Evolutionary conservation across 2,888 invertebrate species (phyloP).

Genomic region (Rhagonycha lutea): DNA sequence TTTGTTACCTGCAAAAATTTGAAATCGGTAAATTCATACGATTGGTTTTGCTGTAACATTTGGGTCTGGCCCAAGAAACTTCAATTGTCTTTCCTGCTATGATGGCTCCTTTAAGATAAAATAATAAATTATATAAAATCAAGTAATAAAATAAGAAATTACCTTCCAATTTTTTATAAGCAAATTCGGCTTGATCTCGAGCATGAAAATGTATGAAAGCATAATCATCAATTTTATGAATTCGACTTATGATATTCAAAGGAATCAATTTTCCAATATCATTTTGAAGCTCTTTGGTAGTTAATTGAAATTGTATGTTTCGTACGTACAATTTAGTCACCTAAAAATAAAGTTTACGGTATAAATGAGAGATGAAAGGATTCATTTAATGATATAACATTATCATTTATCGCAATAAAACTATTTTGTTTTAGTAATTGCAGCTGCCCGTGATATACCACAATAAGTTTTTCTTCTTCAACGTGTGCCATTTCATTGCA

Average conservation of each 20-base stretch:
- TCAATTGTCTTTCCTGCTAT: conserved; percentile 34
- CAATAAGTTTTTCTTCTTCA: not conserved
- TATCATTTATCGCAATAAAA: not conserved
- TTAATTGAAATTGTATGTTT: not conserved
- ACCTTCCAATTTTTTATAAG: conserved; percentile 45
- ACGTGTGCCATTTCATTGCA: not conserved
- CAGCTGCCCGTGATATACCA: not conserved
- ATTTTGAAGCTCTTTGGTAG: not conserved
- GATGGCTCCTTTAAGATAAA: not conserved
- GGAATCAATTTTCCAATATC: conserved; percentile 33
- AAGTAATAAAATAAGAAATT: conserved; percentile 2
- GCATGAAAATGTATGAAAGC: conserved; percentile 63
- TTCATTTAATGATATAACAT: not conserved
- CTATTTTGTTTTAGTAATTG: not conserved
- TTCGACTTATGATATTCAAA: conserved; percentile 43
- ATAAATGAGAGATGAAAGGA: not conserved
- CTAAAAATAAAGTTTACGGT: not conserved
- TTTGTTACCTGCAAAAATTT: conserved; percentile 46
- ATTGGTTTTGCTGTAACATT: conserved; percentile 40
- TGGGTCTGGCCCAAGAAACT: conserved; percentile 49
- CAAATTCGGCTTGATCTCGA: conserved; percentile 56
- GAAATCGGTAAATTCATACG: conserved; percentile 34
- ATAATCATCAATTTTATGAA: conserved; percentile 62
- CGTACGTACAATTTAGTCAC: not conserved
- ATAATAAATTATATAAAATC: not conserved